A percentile compares a stretch with the other conserved stretches of the same genome.
These are phyloP conservation scores for Platycheirus albimanus DNA, from an alignment of 2,888 invertebrate species.

Conservation along the genomic window DNA sequence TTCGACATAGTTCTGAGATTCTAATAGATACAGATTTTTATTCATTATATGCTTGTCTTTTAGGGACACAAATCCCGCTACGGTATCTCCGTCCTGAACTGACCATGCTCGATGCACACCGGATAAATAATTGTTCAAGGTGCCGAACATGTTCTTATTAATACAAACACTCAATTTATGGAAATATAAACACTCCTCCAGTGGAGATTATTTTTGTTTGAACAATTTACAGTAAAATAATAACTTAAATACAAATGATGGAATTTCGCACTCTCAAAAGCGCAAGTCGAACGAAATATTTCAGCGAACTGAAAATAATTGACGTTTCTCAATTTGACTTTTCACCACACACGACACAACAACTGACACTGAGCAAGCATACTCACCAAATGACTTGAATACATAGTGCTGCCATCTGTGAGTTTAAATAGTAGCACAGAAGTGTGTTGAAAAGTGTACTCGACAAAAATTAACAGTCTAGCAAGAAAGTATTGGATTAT, in stretches of 20 bases:
- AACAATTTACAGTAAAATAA: background rate
- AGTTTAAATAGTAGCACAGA: background rate
- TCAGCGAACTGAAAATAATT: slow-evolving; percentile 47
- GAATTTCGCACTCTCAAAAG: background rate
- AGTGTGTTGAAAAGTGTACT: background rate
- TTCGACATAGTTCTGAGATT: slow-evolving; percentile 88
- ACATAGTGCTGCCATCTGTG: slow-evolving; percentile 39
- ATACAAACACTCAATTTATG: background rate
- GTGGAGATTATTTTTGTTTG: slow-evolving; percentile 10
- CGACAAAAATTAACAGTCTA: background rate
- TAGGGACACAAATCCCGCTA: slow-evolving; percentile 86
- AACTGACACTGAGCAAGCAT: slow-evolving; percentile 9
- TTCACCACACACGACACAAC: slow-evolving; percentile 45
- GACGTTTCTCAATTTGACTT: slow-evolving; percentile 40
- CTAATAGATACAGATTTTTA: slow-evolving; percentile 87
- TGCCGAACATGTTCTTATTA: slow-evolving; percentile 77
- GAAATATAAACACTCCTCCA: background rate
- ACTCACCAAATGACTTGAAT: slow-evolving; percentile 50
- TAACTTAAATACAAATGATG: background rate
- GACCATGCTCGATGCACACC: slow-evolving; percentile 86
- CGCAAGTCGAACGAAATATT: slow-evolving; percentile 7
- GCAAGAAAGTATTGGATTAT: slow-evolving; percentile 8
- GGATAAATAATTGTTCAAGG: slow-evolving; percentile 80
- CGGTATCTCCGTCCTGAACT: slow-evolving; percentile 85
- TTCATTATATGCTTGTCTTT: slow-evolving; percentile 89